Conservation (phyloP, 2,113 vertebrate species). For the Chrysochloris asiatica region DNA sequence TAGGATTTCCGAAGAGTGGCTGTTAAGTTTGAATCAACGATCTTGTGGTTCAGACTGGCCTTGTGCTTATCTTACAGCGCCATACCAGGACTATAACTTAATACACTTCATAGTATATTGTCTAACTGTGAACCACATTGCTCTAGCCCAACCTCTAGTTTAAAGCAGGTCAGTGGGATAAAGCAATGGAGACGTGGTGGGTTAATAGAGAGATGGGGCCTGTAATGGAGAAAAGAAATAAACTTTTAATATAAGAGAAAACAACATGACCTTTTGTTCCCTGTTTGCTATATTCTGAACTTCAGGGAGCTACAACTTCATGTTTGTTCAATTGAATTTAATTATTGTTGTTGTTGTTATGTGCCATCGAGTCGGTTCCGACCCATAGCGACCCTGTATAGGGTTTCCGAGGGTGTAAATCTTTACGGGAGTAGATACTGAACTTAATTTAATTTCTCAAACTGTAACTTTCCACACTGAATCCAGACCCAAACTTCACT, state of each 20-base stretch:
- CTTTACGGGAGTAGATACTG: too few species aligned
- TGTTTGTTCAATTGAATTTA: constrained; percentile 35
- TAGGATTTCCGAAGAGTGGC: too few species aligned
- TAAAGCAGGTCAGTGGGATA: background rate
- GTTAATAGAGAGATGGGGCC: background rate
- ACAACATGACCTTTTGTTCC: constrained; percentile 12
- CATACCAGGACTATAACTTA: too few species aligned
- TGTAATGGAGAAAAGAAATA: background rate
- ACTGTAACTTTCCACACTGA: background rate
- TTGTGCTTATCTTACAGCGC: too few species aligned
- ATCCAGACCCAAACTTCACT: background rate
- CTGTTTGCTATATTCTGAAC: background rate
- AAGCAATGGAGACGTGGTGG: background rate
- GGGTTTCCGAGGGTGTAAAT: too few species aligned
- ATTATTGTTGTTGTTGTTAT: too few species aligned
- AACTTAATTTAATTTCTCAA: background rate
- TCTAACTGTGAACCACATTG: background rate
- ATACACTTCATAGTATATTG: background rate
- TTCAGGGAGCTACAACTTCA: constrained; percentile 11
- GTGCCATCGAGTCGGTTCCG: too few species aligned
- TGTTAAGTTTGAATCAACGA: too few species aligned
- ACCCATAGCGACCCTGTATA: too few species aligned
- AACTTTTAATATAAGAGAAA: constrained; percentile 3
- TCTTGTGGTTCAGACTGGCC: too few species aligned
- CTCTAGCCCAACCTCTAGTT: background rate